Conservation (phyloP, 1,140 invertebrate genomes). For the Nebria ingens region DNA sequence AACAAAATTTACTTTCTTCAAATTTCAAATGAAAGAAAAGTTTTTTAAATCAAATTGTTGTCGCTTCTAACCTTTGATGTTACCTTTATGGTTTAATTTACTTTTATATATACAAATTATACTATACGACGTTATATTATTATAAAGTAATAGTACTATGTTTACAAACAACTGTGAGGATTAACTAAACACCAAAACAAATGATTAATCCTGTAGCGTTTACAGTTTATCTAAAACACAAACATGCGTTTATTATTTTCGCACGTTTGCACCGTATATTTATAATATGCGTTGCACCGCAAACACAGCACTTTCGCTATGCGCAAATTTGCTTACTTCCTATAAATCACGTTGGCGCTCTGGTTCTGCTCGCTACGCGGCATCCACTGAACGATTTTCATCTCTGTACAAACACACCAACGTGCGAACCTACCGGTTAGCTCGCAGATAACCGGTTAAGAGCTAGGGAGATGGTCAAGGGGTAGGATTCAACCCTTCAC, state of each 20-base stretch:
- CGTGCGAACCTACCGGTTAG: background rate
- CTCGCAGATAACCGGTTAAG: background rate
- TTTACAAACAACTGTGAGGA: too few species aligned
- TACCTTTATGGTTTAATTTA: too few species aligned
- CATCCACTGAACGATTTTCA: slow-evolving; percentile 2
- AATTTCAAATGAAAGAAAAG: too few species aligned
- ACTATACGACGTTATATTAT: too few species aligned
- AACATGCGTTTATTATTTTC: slow-evolving; percentile 3
- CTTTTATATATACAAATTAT: too few species aligned
- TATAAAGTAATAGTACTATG: too few species aligned
- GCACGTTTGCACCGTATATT: background rate
- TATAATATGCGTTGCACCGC: background rate
- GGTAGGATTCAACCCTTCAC: too few species aligned
- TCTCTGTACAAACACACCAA: background rate
- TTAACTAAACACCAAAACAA: background rate
- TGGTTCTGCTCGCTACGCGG: too few species aligned
- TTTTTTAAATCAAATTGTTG: too few species aligned
- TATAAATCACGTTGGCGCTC: background rate
- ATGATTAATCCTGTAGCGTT: background rate
- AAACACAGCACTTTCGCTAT: background rate
- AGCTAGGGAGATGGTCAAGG: too few species aligned
- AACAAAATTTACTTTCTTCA: too few species aligned
- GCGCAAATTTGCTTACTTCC: slow-evolving; percentile 4
- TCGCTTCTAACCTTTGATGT: too few species aligned
- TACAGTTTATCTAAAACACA: slow-evolving; percentile 4